phyloP scores from a whole-genome alignment of 1,140 invertebrate species.

The Nebria ingens region DNA sequence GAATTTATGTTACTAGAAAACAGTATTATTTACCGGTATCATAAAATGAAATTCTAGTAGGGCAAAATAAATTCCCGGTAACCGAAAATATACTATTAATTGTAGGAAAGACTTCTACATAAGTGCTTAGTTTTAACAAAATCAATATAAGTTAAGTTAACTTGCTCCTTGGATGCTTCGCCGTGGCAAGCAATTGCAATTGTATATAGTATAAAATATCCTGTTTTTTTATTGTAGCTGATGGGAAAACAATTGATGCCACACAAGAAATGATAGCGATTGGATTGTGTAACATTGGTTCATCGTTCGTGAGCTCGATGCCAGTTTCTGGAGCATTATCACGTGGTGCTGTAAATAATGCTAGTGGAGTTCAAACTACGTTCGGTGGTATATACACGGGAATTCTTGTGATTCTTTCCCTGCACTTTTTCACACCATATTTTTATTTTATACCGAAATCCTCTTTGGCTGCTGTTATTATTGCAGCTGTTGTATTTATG shows the following conservation, averaged over 20 bases:
- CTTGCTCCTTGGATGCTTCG: too few species aligned
- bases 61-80: too few species aligned
- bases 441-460: slow-evolving; percentile 75
- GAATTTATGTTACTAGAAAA: too few species aligned
- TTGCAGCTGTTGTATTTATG: slow-evolving; percentile 82
- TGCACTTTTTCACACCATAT: slow-evolving; percentile 72
- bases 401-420: slow-evolving; percentile 58
- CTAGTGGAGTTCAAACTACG: slow-evolving; percentile 71
- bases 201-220: too few species aligned
- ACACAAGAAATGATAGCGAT: slow-evolving; percentile 73
- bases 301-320: slow-evolving; percentile 76
- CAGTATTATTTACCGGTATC: too few species aligned
- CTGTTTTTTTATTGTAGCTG: too few species aligned
- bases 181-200: too few species aligned
- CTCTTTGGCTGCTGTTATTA: slow-evolving; percentile 69
- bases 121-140: too few species aligned
- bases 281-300: slow-evolving; percentile 70
- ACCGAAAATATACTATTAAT: too few species aligned
- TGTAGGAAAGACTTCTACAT: too few species aligned
- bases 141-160: too few species aligned
- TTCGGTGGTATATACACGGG: slow-evolving; percentile 71
- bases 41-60: too few species aligned
- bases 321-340: slow-evolving; percentile 77
- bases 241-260: slow-evolving; percentile 59
- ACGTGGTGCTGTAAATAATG: slow-evolving; percentile 77